These are phyloP conservation scores for Musca domestica DNA, from an alignment of 1,140 invertebrate species.

Conservation along the genomic window DNA sequence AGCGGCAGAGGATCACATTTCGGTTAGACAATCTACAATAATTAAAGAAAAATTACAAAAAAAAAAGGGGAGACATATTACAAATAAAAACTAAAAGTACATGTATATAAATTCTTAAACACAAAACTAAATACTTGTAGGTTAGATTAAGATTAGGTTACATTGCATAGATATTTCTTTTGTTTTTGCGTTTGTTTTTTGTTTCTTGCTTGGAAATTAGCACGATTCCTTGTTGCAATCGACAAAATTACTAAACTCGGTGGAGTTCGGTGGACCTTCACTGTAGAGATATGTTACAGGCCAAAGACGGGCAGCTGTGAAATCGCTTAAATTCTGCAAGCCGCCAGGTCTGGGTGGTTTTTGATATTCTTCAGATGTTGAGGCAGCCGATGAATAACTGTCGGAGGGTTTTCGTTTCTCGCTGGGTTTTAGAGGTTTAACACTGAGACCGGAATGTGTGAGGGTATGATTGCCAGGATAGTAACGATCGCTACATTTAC, in stretches of 20 bases:
- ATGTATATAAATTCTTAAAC: no score
- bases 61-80: no score
- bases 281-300: slow-evolving; percentile 67
- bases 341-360: slow-evolving; percentile 57
- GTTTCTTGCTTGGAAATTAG: slow-evolving; percentile 29
- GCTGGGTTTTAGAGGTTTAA: slow-evolving; percentile 44
- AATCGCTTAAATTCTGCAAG: slow-evolving; percentile 52
- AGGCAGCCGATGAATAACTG: slow-evolving; percentile 36
- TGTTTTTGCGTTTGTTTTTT: no score
- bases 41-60: no score
- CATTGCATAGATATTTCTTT: no score
- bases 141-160: no score
- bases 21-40: no score
- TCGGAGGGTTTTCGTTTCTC: slow-evolving; percentile 46
- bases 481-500: slow-evolving; percentile 78
- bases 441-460: slow-evolving; percentile 35
- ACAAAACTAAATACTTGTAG: no score
- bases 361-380: slow-evolving; percentile 39
- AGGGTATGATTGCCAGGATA: slow-evolving; percentile 57
- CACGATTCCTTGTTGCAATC: slow-evolving; percentile 54
- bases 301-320: slow-evolving; percentile 60
- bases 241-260: slow-evolving; percentile 53
- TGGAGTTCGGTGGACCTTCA: slow-evolving; percentile 61
- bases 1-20: no score
- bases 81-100: no score